Evolutionary conservation across 2,797 vertebrate species (phyloP).

Genomic region (Parauchenoglanis ngamensis): DNA sequence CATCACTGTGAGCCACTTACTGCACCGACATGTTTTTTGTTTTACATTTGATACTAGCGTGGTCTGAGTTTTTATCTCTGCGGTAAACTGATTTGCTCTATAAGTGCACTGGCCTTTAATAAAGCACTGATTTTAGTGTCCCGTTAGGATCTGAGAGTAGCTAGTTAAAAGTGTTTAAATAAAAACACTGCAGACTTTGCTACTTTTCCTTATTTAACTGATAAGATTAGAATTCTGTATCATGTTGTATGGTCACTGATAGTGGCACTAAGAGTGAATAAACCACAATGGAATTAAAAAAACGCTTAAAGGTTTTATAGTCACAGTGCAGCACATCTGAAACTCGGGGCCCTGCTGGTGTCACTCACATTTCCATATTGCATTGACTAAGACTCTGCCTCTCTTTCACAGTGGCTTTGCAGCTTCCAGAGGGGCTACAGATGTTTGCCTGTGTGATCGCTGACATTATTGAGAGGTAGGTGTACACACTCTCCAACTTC

Average conservation of each 20-base stretch:
- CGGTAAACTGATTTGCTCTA: background rate
- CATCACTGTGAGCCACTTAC: background rate
- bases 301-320: background rate
- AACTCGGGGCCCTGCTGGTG: background rate
- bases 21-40: background rate
- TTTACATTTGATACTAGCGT: background rate
- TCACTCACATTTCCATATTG: conserved; percentile 52
- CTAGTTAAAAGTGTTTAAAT: conserved; percentile 1
- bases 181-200: background rate
- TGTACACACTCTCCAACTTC: background rate
- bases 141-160: background rate
- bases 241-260: background rate
- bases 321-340: background rate
- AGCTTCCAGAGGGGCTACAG: conserved; percentile 97
- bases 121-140: background rate
- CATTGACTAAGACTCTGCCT: conserved; percentile 47
- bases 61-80: background rate
- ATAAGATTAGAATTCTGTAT: background rate
- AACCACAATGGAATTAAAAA: background rate
- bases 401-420: conserved; percentile 87
- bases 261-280: background rate
- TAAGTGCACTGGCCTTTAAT: background rate
- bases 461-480: conserved; percentile 94
- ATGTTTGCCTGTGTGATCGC: conserved; percentile 95
- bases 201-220: background rate